Conservation (phyloP, 1,140 invertebrate genomes). For the Drosophila eugracilis region DNA sequence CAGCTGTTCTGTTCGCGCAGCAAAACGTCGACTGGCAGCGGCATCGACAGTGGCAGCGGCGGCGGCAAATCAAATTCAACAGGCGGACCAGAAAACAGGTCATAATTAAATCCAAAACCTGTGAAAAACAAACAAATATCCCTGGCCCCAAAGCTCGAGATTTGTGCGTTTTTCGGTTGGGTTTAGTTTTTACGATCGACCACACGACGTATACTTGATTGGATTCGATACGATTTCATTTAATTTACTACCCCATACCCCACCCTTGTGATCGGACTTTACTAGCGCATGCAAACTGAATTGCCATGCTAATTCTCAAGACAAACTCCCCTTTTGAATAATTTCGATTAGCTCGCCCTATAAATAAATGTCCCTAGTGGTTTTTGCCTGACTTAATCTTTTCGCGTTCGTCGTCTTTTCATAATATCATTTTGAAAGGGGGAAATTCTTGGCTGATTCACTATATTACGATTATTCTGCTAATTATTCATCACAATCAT, state of each 20-base stretch:
- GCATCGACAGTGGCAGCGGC: constrained; percentile 29
- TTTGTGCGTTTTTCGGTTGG: constrained; percentile 16
- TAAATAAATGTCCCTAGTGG: constrained; percentile 25
- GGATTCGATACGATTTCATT: constrained; percentile 78
- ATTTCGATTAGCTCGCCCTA: constrained; percentile 32
- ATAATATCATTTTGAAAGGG: neutral
- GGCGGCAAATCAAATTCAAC: constrained; percentile 49
- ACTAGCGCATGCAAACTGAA: constrained; percentile 31
- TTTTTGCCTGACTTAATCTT: neutral
- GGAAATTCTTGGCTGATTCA: constrained; percentile 39
- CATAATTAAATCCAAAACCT: constrained; percentile 60
- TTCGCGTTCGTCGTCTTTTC: constrained; percentile 1
- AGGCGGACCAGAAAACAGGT: constrained; percentile 61
- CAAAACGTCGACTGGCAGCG: constrained; percentile 1
- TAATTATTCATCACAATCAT: constrained; percentile 22
- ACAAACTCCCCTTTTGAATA: constrained; percentile 3
- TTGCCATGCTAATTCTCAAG: constrained; percentile 57
- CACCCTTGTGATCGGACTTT: constrained; percentile 42
- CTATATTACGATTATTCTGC: constrained; percentile 2
- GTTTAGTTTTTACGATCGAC: constrained; percentile 46
- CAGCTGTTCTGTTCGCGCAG: constrained; percentile 59
- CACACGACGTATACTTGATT: constrained; percentile 64
- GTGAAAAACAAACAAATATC: constrained; percentile 34
- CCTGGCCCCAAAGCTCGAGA: constrained; percentile 15
- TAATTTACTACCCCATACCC: constrained; percentile 74